These are phyloP conservation scores for Oophaga sylvatica DNA, from an alignment of 2,797 vertebrate genomes.

Conservation along the genomic window DNA sequence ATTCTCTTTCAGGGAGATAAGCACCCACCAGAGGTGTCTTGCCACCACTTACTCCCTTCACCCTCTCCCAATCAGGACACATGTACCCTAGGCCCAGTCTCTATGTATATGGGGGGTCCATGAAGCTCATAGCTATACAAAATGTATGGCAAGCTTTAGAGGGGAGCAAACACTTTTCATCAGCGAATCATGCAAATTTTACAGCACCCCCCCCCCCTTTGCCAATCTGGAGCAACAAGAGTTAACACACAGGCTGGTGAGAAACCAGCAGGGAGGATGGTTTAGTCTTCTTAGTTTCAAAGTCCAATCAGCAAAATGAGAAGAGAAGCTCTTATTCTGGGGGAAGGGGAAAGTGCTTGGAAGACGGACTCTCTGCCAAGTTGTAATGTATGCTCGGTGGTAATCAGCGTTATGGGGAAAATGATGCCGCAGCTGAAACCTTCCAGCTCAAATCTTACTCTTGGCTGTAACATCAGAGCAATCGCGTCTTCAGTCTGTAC, in stretches of 20 bases:
- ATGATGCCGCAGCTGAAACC: background rate
- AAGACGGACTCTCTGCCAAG: slow-evolving; percentile 17
- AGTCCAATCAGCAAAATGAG: slow-evolving; percentile 28
- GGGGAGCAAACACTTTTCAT: too few relatives aligned
- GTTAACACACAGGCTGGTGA: background rate
- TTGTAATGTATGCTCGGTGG: slow-evolving; percentile 33
- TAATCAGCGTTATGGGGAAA: slow-evolving; percentile 31
- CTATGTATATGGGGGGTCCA: too few relatives aligned
- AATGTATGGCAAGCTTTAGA: too few relatives aligned
- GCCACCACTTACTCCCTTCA: too few relatives aligned
- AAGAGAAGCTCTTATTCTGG: slow-evolving; percentile 24
- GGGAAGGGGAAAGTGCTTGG: slow-evolving; percentile 21
- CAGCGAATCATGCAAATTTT: background rate
- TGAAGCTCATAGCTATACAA: too few relatives aligned
- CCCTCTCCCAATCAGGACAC: too few relatives aligned
- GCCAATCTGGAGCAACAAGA: background rate
- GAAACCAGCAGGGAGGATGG: background rate
- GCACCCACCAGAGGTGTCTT: too few relatives aligned
- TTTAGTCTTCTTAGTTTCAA: slow-evolving; percentile 4
- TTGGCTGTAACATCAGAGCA: background rate
- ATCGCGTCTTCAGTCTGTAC: background rate
- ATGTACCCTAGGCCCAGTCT: too few relatives aligned
- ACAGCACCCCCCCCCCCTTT: background rate
- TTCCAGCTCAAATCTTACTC: background rate
- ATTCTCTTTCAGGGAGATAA: too few relatives aligned